phyloP scores from a whole-genome alignment of 1,140 invertebrate species.

The Phymorhynchus buccinoides region DNA sequence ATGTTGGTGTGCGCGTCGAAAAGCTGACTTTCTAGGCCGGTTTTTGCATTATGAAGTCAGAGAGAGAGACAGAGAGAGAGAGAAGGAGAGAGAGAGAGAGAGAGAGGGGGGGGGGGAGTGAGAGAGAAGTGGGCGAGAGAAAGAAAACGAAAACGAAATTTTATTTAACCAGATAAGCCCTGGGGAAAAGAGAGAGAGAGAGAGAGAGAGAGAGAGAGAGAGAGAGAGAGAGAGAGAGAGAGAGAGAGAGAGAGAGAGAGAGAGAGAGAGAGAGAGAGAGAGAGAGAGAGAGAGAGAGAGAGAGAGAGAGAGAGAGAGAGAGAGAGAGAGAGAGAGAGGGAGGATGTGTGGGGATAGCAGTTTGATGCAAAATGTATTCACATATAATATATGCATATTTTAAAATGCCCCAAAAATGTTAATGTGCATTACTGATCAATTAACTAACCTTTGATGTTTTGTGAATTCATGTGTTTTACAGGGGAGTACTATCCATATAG shows the following conservation, averaged over 20 bases:
- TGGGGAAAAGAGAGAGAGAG: neutral
- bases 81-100: constrained; percentile 7
- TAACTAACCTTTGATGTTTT: too few relatives aligned
- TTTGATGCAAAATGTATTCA: too few relatives aligned
- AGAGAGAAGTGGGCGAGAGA: neutral
- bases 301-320: neutral
- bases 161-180: too few relatives aligned
- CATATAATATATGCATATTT: too few relatives aligned
- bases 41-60: neutral
- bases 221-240: neutral
- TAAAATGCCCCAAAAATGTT: neutral
- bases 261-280: neutral
- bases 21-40: too few relatives aligned
- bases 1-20: too few relatives aligned
- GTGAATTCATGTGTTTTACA: constrained; percentile 24
- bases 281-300: too few relatives aligned
- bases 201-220: too few relatives aligned
- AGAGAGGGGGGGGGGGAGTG: neutral
- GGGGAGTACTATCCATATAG: constrained; percentile 32
- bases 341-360: too few relatives aligned
- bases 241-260: neutral
- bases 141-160: neutral
- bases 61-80: neutral
- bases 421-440: too few relatives aligned
- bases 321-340: neutral